Base-by-base conservation (phyloP, 2,113 vertebrate genomes). In the Speoplatyrhinus poulsoni region DNA sequence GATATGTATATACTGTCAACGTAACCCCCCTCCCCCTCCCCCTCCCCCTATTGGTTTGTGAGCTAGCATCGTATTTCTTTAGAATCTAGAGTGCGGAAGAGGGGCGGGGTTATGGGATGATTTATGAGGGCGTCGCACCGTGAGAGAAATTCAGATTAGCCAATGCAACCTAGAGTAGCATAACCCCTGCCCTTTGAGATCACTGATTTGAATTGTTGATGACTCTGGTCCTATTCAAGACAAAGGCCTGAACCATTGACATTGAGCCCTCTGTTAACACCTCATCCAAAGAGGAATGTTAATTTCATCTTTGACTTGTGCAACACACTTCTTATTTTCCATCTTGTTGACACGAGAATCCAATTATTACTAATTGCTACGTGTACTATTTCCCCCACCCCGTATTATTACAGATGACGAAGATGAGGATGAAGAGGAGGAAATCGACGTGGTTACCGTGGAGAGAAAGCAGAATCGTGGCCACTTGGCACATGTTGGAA, bases 381-480 rank as follows among this genome's bases (percentile, higher is more conserved):
- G 46, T 74, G 46, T 65, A 58, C 9, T 85, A 54, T 84, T 67
- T 48, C 6, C 10, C 58, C 53, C 55, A 54, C 85, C 19, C 19
- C 2, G 19, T 19, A 12, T 63, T 12, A 67, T 75, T 19, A 46
- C 85, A 89, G 89, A 89, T 62, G 87, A 90, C 5, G 88, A 61
- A 50, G 10, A 65, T 65, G 60, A 47, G 36, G 62, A 64, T 94
- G 93, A 94, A 60, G 91, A 95, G 0, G 96, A 98, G 71, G 97
- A 98, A 88, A 97, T 99, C 0, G 97, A 99, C 0, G 96, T 99
- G 19, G 97, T 99, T 73, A 97, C 96, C 0, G 95, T 99, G 84
- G 96, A 98, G 87, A 98, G 93, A 89, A 93, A 95, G 7, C 94
- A 95, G 82, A 96, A 94, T 65, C 94, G 94, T 78, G 85, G 92